phyloP scores from a whole-genome alignment of 2,888 invertebrate genomes.

The Drosophila paranaensis region DNA sequence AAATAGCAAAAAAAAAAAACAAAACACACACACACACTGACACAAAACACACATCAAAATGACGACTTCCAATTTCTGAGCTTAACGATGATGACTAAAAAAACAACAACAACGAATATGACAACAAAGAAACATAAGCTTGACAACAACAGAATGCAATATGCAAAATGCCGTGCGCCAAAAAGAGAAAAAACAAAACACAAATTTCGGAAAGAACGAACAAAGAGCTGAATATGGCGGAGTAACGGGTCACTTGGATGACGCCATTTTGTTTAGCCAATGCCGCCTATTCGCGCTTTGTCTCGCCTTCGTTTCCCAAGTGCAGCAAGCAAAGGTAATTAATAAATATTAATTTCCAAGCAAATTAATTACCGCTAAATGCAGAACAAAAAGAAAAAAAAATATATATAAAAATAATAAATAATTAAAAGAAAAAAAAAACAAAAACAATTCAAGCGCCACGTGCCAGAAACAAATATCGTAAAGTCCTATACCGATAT shows the following conservation, averaged over 20 bases:
- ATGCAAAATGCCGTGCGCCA: slow-evolving; percentile 56
- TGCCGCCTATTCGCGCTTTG: slow-evolving; percentile 73
- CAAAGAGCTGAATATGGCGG: slow-evolving; percentile 74
- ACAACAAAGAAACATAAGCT: slow-evolving; percentile 28
- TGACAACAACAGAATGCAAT: slow-evolving; percentile 58
- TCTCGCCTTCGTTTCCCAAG: slow-evolving; percentile 43
- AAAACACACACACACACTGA: slow-evolving; percentile 9
- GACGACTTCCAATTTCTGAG: slow-evolving; percentile 53
- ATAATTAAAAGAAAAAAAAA: slow-evolving; percentile 5
- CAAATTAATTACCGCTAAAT: slow-evolving; percentile 68
- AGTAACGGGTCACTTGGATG: slow-evolving; percentile 73
- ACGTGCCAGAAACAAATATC: slow-evolving; percentile 47
- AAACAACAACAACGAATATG: slow-evolving; percentile 27
- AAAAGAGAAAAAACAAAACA: slow-evolving; percentile 8
- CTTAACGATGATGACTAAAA: slow-evolving; percentile 44
- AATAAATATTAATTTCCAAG: slow-evolving; percentile 66
- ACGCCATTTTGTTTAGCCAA: slow-evolving; percentile 78
- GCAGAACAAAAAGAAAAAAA: slow-evolving; percentile 23
- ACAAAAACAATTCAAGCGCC: slow-evolving; percentile 34
- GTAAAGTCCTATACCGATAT: slow-evolving; percentile 19
- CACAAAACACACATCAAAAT: slow-evolving; percentile 14
- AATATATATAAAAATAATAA: neutral
- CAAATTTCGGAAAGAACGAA: slow-evolving; percentile 33
- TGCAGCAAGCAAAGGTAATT: slow-evolving; percentile 66
- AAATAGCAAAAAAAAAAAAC: neutral